Evolutionary conservation across 64 coral and sea anemone species (phyloP), one percentile per base, ranked within the genome.

Genomic region (Hydrozoanthus tunicans): DNA sequence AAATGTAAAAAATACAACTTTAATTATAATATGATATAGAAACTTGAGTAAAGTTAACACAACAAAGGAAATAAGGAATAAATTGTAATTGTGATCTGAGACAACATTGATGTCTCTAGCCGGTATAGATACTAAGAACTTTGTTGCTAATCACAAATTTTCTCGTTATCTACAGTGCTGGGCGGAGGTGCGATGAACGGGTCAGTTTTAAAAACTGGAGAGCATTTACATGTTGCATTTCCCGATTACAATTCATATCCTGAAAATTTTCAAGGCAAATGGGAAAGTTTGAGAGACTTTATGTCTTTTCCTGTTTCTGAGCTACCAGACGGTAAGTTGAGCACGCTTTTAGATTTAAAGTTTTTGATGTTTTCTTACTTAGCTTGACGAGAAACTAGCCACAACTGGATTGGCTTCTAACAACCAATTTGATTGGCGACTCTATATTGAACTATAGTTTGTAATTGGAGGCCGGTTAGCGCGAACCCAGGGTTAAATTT

Each of bases 191-290:
- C 51, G 20, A 56, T 86, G 56, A 86, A 86, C 25, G 83, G 83
- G 6, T 74, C 83, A 24, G 20, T 32, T 4, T 24, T 73, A 55
- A 86, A 60, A 74, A 72, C 83, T 55, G 83, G 83, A 15, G 83
- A 86, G 8, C 56, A 24, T 15, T 3, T 86, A 56, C 56, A 73
- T 59, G 24, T 86, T 0, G 12, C 56, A 59, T 86, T 86, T 5
- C 83, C 83, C 11, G 56, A 86, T 73, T 86, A 86, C 9, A 66
- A 82, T 82, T 59, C 68, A 11, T 1, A 86, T 6, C 83, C 83
- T 43, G 69, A 86, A 58, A 70, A 60, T 54, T 73, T 86, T 56
- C 68, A 74, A 58, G 83, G 56, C 5, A 57, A 51, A 58, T 86
- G 83, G 83, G 83, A 60, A 58, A 74, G 9, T 8, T 56, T 70